Conservation (phyloP, 2,113 vertebrate genomes). For the Zosterops pallidus region DNA sequence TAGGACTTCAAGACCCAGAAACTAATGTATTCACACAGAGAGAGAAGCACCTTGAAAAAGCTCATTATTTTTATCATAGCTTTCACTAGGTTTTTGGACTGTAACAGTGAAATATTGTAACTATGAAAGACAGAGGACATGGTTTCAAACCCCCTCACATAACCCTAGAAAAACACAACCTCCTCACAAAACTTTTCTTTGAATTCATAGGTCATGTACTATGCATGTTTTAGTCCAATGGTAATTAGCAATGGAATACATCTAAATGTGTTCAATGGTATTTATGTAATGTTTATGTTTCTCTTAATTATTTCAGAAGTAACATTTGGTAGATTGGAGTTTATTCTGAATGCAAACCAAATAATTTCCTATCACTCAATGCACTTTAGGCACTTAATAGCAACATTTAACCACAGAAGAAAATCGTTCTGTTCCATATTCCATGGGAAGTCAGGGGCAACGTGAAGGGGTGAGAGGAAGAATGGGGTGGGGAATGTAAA, state of each 20-base stretch:
- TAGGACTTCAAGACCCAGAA: background rate
- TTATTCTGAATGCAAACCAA: conserved; percentile 52
- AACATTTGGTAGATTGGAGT: conserved; percentile 14
- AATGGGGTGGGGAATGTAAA: background rate
- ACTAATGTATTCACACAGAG: background rate
- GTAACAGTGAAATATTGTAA: background rate
- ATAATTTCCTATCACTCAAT: conserved; percentile 48
- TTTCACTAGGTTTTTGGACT: background rate
- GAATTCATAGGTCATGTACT: background rate
- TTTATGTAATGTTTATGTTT: conserved; percentile 24
- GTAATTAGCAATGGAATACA: background rate
- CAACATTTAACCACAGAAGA: conserved; percentile 37
- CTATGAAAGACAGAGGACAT: background rate
- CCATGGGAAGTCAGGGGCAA: background rate
- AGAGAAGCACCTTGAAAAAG: conserved; percentile 15
- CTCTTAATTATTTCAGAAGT: conserved; percentile 19
- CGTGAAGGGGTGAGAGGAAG: rapidly evolving
- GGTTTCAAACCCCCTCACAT: background rate
- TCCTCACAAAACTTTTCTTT: background rate
- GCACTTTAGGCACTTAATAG: conserved; percentile 52
- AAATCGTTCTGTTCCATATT: conserved; percentile 24
- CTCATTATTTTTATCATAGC: background rate
- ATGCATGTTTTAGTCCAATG: background rate
- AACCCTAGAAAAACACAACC: background rate
- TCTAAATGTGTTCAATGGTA: background rate